Evolutionary conservation across 2,797 vertebrate species (phyloP).

Genomic region (Poecilia gillii): DNA sequence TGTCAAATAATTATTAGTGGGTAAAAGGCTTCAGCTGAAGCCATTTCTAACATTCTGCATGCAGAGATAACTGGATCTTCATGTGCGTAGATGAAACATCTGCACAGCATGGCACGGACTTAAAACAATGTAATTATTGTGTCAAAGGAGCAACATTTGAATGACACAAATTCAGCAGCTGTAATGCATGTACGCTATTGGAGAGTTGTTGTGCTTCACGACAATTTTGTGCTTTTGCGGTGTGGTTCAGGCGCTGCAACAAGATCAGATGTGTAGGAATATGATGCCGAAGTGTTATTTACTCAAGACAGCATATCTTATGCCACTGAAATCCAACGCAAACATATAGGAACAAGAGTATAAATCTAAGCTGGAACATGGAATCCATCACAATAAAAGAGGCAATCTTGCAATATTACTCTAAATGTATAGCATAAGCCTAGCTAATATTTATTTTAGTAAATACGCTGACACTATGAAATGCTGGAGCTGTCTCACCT

Average conservation of each 20-base stretch:
- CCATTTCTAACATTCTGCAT: neutral
- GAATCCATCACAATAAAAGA: neutral
- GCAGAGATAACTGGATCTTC: neutral
- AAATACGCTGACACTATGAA: conserved; percentile 29
- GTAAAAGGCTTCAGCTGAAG: neutral
- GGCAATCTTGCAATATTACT: neutral
- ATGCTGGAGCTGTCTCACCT: conserved; percentile 21
- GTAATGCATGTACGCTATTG: neutral
- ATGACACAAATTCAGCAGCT: neutral
- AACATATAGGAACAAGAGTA: neutral
- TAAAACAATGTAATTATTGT: neutral
- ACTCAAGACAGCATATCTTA: neutral
- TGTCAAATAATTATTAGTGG: neutral
- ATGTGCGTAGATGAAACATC: neutral
- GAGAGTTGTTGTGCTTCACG: neutral
- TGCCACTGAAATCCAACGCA: neutral
- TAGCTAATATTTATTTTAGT: conserved; percentile 8
- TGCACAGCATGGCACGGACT: neutral
- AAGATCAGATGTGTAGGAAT: neutral
- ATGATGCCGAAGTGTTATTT: neutral
- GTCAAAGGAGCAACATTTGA: neutral
- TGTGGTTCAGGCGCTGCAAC: neutral
- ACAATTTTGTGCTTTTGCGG: too few relatives aligned
- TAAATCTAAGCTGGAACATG: neutral
- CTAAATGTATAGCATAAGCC: neutral